These are phyloP conservation scores for Coboldia fuscipes DNA, from an alignment of 1,140 invertebrate species.

Conservation along the genomic window DNA sequence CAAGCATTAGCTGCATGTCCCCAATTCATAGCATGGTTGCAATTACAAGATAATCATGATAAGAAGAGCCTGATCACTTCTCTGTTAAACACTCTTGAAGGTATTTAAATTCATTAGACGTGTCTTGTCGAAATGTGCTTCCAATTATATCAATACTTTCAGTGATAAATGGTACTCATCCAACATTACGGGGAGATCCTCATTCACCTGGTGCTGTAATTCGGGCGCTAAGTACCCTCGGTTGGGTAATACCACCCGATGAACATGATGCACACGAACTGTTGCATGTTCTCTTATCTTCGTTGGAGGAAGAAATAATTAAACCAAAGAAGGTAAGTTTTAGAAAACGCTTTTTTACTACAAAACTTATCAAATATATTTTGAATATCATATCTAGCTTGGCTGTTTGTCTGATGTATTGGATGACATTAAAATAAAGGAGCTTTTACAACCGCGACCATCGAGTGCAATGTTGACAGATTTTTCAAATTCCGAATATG, in stretches of 20 bases:
- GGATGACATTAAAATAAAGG: constrained; percentile 7
- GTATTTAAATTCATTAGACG: constrained; percentile 16
- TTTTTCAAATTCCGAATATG: constrained; percentile 16
- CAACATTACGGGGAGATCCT: constrained; percentile 39
- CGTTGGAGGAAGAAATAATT: constrained; percentile 60
- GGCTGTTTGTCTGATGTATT: constrained; percentile 51
- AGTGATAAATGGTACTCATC: constrained; percentile 57
- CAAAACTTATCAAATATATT: background rate
- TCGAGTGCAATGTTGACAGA: constrained; percentile 19
- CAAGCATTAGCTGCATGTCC: constrained; percentile 65
- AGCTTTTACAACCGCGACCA: constrained; percentile 13
- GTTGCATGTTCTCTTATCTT: constrained; percentile 65
- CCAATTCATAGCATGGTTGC: constrained; percentile 53
- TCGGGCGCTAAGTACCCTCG: constrained; percentile 42
- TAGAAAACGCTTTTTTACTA: background rate
- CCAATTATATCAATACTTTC: constrained; percentile 5
- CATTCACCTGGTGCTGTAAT: constrained; percentile 53
- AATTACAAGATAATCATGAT: constrained; percentile 28
- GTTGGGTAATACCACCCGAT: constrained; percentile 70
- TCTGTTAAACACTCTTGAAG: constrained; percentile 37
- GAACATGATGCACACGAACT: constrained; percentile 88
- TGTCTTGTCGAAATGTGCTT: background rate
- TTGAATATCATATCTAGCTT: constrained; percentile 20
- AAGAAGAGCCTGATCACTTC: constrained; percentile 38
- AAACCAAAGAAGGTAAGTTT: constrained; percentile 18